Evolutionary conservation across 2,888 invertebrate genomes (phyloP).

Genomic region (Atherix ibis): DNA sequence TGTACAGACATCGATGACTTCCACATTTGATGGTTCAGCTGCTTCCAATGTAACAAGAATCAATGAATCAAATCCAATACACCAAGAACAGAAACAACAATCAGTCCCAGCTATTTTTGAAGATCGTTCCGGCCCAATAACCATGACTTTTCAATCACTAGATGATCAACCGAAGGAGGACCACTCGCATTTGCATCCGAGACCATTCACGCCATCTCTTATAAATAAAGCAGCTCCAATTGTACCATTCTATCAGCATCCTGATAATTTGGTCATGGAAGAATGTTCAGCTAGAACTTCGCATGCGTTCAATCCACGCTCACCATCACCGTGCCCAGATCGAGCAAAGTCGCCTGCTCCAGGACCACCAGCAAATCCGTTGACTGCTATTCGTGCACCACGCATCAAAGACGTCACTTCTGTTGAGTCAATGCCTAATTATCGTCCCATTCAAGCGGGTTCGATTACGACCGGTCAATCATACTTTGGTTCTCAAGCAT

Average conservation of each 20-base stretch:
- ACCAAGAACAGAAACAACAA: slow-evolving; percentile 17
- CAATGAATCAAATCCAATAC: slow-evolving; percentile 11
- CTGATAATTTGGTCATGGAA: slow-evolving; percentile 52
- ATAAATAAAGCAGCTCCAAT: slow-evolving; percentile 54
- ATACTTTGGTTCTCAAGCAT: slow-evolving; percentile 23
- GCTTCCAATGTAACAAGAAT: slow-evolving; percentile 3
- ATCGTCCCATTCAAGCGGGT: slow-evolving; percentile 24
- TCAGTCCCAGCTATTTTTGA: slow-evolving; percentile 22
- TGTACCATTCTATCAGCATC: slow-evolving; percentile 58
- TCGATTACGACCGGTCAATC: slow-evolving; percentile 31
- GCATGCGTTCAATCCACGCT: slow-evolving; percentile 45
- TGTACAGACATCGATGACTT: slow-evolving; percentile 13
- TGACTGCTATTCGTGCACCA: slow-evolving; percentile 46
- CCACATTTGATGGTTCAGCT: slow-evolving; percentile 4
- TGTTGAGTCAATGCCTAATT: slow-evolving; percentile 16
- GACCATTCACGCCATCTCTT: slow-evolving; percentile 53
- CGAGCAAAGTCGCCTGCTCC: slow-evolving; percentile 53
- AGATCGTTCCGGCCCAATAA: slow-evolving; percentile 38
- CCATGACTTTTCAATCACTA: slow-evolving; percentile 50
- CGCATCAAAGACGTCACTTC: slow-evolving; percentile 37
- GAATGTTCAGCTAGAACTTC: slow-evolving; percentile 43
- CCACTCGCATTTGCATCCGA: slow-evolving; percentile 23
- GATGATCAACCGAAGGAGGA: slow-evolving; percentile 36
- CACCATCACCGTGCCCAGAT: slow-evolving; percentile 50
- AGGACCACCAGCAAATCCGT: slow-evolving; percentile 52